Percentiles rank a stretch among this genome's conserved stretches.
Conservation (phyloP, 1,140 invertebrate genomes). For the Charaxes varanes region DNA sequence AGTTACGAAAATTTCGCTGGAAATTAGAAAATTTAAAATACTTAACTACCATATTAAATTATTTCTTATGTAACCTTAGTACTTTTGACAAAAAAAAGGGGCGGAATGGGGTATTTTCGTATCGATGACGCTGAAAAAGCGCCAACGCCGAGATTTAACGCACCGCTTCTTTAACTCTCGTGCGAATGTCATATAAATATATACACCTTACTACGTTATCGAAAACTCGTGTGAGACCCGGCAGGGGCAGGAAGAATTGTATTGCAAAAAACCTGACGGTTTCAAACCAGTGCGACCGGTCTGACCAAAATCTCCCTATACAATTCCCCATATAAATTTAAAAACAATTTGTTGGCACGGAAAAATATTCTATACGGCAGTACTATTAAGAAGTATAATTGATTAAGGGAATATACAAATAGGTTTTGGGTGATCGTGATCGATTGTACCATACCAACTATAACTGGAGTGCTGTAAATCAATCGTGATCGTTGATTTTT, state of each 20-base stretch:
- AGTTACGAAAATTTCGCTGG: too few species aligned
- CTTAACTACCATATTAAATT: too few species aligned
- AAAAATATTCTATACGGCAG: conserved; percentile 5
- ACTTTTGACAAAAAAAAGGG: too few species aligned
- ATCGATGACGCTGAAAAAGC: too few species aligned
- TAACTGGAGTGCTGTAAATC: conserved; percentile 21
- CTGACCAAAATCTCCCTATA: conserved; percentile 41
- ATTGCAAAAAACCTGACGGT: conserved; percentile 51
- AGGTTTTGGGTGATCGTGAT: not conserved
- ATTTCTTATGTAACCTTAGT: too few species aligned
- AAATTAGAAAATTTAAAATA: too few species aligned
- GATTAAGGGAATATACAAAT: not conserved
- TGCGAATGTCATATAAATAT: too few species aligned
- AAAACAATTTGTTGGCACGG: not conserved
- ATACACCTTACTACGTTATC: conserved; percentile 33
- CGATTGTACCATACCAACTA: conserved; percentile 20
- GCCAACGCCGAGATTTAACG: too few species aligned
- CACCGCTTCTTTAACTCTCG: too few species aligned
- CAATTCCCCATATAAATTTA: conserved; percentile 6
- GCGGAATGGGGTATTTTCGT: too few species aligned
- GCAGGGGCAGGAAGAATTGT: conserved; percentile 48
- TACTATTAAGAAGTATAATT: not conserved
- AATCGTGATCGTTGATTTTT: conserved; percentile 18
- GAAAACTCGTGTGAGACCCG: conserved; percentile 45
- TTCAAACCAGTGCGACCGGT: conserved; percentile 43